Conservation (phyloP, 2,888 invertebrate species). For the Conus canariensis region DNA sequence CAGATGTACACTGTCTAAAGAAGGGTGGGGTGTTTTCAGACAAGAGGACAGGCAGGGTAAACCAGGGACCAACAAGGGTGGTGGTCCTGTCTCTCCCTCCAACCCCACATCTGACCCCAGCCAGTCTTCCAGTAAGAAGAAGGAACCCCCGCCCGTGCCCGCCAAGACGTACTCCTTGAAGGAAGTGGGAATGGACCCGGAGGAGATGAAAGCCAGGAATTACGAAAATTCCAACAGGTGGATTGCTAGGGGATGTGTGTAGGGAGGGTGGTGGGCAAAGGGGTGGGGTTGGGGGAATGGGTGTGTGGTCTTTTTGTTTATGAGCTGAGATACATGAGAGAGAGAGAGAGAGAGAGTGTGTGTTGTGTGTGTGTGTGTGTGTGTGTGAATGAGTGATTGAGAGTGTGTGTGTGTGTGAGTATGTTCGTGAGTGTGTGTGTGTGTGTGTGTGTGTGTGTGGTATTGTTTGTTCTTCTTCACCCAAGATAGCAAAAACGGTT, state of each 20-base stretch:
- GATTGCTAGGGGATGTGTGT: constrained; percentile 12
- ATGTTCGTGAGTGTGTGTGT: not conserved
- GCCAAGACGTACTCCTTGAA: constrained; percentile 69
- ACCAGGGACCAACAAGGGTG: not conserved
- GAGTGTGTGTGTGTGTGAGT: no score
- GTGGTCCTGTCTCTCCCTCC: constrained; percentile 27
- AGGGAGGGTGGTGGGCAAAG: not conserved
- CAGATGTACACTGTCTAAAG: not conserved
- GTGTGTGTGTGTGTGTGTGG: not conserved
- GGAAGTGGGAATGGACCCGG: constrained; percentile 67
- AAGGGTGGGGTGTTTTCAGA: not conserved
- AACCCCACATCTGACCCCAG: constrained; percentile 30
- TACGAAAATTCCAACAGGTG: constrained; percentile 71
- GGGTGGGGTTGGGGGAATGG: no score
- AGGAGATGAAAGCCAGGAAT: constrained; percentile 70
- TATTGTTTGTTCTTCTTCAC: no score
- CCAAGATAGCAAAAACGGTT: no score
- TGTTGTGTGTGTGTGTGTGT: no score
- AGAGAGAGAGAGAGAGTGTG: no score
- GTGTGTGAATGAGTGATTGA: no score
- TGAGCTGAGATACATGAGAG: no score
- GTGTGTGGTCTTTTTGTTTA: not conserved
- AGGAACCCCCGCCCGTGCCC: constrained; percentile 72
- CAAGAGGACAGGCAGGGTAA: constrained; percentile 16
- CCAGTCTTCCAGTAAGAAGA: constrained; percentile 49